Conservation (phyloP, 2,113 vertebrate genomes). For the Casuarius casuarius region DNA sequence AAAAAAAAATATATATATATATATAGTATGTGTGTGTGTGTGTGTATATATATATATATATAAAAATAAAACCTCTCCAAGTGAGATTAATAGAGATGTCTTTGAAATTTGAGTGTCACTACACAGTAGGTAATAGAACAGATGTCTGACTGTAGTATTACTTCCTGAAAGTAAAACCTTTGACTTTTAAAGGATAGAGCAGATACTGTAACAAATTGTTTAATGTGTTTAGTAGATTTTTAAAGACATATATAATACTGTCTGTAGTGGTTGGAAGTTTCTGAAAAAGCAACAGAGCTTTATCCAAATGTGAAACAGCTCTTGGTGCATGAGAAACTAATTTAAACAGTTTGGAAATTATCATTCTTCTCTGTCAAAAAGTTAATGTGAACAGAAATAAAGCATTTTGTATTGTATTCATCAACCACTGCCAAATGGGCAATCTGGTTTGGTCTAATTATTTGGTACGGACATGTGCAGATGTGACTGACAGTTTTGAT, state of each 20-base stretch:
- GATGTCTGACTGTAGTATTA: not conserved
- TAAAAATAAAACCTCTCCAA: not conserved
- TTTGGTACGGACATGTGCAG: not conserved
- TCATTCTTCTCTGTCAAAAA: conserved; percentile 12
- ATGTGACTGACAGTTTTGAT: not conserved
- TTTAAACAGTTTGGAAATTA: conserved; percentile 13
- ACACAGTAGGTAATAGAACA: not conserved
- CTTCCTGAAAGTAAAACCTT: conserved; percentile 7
- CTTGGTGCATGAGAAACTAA: not conserved
- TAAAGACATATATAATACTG: not conserved
- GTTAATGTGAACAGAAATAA: not conserved
- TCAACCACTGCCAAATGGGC: not conserved
- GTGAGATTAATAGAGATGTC: not conserved
- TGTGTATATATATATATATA: too few relatives aligned
- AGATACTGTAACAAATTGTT: not conserved
- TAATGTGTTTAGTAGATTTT: not conserved
- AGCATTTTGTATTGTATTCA: not conserved
- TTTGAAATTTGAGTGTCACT: not conserved
- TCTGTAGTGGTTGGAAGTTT: not conserved
- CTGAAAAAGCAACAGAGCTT: not conserved
- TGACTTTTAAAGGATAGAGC: not conserved
- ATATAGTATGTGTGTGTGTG: too few relatives aligned
- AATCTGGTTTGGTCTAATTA: not conserved
- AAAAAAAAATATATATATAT: too few relatives aligned
- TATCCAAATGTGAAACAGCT: not conserved